Evolutionary conservation across 2,113 vertebrate species (phyloP).

Genomic region (Eidolon helvum): DNA sequence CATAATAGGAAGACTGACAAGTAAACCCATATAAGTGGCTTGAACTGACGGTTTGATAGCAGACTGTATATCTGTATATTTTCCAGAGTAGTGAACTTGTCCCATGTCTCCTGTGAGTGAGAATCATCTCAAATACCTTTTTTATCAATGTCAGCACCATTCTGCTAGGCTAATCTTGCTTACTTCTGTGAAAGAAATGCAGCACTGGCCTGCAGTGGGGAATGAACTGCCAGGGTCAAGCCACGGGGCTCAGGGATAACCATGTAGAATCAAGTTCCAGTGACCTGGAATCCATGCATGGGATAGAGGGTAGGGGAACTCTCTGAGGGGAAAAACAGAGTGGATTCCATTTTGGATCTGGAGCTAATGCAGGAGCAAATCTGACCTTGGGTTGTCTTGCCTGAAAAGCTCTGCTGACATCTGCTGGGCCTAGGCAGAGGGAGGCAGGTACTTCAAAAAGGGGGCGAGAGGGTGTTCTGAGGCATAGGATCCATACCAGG

Average conservation of each 20-base stretch:
- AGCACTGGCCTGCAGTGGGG: background rate
- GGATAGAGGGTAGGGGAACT: background rate
- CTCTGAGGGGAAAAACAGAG: background rate
- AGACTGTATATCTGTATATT: background rate
- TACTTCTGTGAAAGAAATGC: background rate
- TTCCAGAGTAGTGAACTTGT: background rate
- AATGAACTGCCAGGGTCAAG: no score
- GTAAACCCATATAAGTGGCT: background rate
- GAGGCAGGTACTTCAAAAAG: background rate
- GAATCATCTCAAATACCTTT: background rate
- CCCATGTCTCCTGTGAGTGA: background rate
- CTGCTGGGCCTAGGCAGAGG: background rate
- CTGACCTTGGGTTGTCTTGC: background rate
- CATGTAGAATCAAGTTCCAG: background rate
- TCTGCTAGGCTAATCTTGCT: background rate
- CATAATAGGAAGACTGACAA: background rate
- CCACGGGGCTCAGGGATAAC: background rate
- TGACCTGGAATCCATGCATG: background rate
- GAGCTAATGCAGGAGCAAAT: background rate
- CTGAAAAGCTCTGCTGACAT: background rate
- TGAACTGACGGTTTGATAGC: background rate
- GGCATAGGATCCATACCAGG: background rate
- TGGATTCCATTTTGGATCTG: background rate
- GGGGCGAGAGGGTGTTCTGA: background rate
- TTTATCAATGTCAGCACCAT: no score